Percentiles rank a stretch among this genome's conserved stretches.
Conservation (phyloP, 2,797 vertebrate genomes). For the Acanthopagrus latus region DNA sequence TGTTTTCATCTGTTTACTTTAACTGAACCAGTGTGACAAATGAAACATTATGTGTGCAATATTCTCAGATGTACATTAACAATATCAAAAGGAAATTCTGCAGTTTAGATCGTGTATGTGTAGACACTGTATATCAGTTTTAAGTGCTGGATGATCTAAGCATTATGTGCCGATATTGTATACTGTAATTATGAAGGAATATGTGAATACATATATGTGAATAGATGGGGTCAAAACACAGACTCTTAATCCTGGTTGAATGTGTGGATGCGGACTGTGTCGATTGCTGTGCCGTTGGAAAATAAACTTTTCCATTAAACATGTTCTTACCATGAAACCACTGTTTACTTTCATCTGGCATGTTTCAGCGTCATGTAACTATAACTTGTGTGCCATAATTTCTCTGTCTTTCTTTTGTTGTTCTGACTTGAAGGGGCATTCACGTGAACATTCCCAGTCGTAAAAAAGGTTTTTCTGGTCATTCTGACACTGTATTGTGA, state of each 20-base stretch:
- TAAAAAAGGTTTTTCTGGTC: too few species aligned
- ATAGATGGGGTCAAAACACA: slow-evolving; percentile 4
- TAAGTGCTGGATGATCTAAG: slow-evolving; percentile 6
- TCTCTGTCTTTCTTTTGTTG: too few species aligned
- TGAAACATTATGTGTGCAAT: slow-evolving; percentile 56
- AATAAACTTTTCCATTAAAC: slow-evolving; percentile 18
- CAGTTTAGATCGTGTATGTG: slow-evolving; percentile 23
- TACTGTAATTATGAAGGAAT: slow-evolving; percentile 17
- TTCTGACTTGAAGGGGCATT: too few species aligned
- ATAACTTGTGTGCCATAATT: too few species aligned
- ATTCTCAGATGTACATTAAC: slow-evolving; percentile 39
- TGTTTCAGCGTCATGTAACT: too few species aligned
- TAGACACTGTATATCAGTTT: slow-evolving; percentile 27
- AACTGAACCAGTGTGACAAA: slow-evolving; percentile 27
- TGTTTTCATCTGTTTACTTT: slow-evolving; percentile 28
- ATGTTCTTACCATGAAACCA: not conserved
- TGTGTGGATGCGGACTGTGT: slow-evolving; percentile 14
- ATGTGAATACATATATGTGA: slow-evolving; percentile 20
- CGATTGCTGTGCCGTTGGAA: slow-evolving; percentile 15
- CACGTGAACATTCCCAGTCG: too few species aligned
- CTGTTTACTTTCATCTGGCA: too few species aligned
- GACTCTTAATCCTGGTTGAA: not conserved
- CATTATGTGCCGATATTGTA: not conserved
- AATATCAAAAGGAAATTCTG: slow-evolving; percentile 19
- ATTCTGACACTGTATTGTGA: too few species aligned